Percentiles rank a stretch among this genome's conserved stretches.
These are phyloP conservation scores for Leptinotarsa juncta DNA, from an alignment of 2,888 invertebrate species.

Conservation along the genomic window DNA sequence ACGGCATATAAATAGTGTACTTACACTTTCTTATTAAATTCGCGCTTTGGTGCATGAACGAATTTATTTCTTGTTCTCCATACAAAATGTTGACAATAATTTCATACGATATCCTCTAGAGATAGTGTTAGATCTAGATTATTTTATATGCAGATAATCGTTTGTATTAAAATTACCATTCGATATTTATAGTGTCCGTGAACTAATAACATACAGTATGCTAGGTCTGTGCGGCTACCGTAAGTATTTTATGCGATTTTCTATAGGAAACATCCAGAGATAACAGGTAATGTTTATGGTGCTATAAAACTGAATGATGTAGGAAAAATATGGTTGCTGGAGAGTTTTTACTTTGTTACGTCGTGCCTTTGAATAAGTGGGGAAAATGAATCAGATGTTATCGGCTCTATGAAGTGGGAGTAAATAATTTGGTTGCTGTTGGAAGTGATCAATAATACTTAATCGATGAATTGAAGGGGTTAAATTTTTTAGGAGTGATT, in stretches of 20 bases:
- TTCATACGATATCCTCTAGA: constrained; percentile 33
- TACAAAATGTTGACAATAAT: constrained; percentile 47
- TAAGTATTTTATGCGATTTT: constrained; percentile 39
- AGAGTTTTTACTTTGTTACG: constrained; percentile 25
- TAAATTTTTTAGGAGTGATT: too few species aligned
- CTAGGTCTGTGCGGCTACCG: constrained; percentile 26
- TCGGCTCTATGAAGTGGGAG: background rate
- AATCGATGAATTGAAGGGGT: too few species aligned
- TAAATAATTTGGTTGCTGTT: background rate
- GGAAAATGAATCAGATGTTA: constrained; percentile 6
- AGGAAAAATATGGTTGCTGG: constrained; percentile 36
- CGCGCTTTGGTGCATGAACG: constrained; percentile 51
- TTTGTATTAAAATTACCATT: constrained; percentile 46
- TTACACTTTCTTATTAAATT: constrained; percentile 48
- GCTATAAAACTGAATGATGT: constrained; percentile 41
- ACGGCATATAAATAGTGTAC: constrained; percentile 9
- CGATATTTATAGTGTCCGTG: constrained; percentile 29
- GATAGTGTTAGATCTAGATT: constrained; percentile 43
- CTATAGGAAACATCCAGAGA: constrained; percentile 40
- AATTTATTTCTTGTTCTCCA: constrained; percentile 44
- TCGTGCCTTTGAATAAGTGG: background rate
- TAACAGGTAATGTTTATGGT: constrained; percentile 38
- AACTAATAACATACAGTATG: constrained; percentile 29
- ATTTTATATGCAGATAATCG: constrained; percentile 47
- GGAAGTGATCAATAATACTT: too few species aligned